Evolutionary conservation across 1,140 invertebrate genomes (phyloP).

Genomic region (Galleria mellonella): DNA sequence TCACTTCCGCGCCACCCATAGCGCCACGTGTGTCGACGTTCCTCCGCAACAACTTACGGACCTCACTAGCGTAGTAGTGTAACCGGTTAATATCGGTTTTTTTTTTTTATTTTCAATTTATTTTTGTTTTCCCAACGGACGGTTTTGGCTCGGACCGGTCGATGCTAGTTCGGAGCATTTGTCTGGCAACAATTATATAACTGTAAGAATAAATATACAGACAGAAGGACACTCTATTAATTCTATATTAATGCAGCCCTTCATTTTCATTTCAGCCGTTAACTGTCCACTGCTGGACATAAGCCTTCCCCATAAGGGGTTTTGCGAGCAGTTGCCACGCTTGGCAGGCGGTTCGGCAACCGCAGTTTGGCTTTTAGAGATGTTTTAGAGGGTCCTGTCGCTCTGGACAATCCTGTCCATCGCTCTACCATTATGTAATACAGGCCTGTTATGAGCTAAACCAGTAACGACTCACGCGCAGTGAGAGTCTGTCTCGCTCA

Average conservation of each 20-base stretch:
- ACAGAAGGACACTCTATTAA: background rate
- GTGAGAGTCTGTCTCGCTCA: no score
- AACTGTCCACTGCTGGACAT: no score
- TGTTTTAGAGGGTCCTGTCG: no score
- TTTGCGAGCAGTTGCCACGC: no score
- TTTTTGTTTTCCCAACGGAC: conserved; percentile 5
- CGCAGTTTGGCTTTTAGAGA: no score
- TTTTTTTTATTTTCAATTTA: conserved; percentile 8
- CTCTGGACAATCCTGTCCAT: background rate
- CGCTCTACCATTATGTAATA: background rate
- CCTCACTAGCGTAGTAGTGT: conserved; percentile 61
- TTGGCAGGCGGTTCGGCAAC: no score
- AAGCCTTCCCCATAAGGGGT: no score
- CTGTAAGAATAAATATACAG: background rate
- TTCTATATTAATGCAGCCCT: background rate
- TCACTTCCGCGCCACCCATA: conserved; percentile 24
- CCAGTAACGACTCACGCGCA: no score
- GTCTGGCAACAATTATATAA: no score
- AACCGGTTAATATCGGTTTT: conserved; percentile 8
- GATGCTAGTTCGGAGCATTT: no score
- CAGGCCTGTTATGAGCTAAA: background rate
- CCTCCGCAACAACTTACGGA: conserved; percentile 59
- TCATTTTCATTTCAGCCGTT: no score
- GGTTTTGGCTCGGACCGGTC: conserved; percentile 19
- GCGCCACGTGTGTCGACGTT: conserved; percentile 68